phyloP scores from a whole-genome alignment of 2,113 vertebrate species.

The Indicator indicator region DNA sequence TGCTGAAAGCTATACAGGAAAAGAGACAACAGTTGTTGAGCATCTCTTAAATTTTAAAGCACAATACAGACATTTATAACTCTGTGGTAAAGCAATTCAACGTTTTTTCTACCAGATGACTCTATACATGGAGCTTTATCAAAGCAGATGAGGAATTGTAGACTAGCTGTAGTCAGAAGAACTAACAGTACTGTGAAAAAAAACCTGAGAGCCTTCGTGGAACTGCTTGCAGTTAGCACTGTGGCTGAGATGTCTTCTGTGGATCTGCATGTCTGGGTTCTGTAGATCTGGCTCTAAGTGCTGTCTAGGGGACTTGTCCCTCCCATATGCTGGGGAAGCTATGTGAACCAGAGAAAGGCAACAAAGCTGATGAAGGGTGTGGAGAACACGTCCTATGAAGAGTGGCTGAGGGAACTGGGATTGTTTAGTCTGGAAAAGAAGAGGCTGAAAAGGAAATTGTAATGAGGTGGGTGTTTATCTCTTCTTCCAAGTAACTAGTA shows the following conservation, averaged over 20 bases:
- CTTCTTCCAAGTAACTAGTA: too few species aligned
- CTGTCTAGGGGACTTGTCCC: background rate
- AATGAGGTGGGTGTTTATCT: too few species aligned
- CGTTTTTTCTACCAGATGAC: background rate
- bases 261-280: background rate
- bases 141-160: background rate
- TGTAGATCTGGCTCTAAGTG: accelerated
- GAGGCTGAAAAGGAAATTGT: too few species aligned
- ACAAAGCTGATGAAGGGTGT: too few species aligned
- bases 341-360: background rate
- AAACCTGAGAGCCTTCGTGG: accelerated
- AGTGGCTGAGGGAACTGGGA: too few species aligned
- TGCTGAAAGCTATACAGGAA: background rate
- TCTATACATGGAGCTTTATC: background rate
- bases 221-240: accelerated
- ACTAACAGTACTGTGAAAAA: background rate
- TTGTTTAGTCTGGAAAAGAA: too few species aligned
- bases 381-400: too few species aligned
- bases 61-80: background rate
- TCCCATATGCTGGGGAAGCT: background rate
- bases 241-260: background rate
- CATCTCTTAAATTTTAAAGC: background rate
- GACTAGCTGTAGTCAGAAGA: background rate
- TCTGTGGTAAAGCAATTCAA: background rate
- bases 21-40: background rate